Evolutionary conservation across 2,797 vertebrate species (phyloP).

Genomic region (Echeneis naucrates): DNA sequence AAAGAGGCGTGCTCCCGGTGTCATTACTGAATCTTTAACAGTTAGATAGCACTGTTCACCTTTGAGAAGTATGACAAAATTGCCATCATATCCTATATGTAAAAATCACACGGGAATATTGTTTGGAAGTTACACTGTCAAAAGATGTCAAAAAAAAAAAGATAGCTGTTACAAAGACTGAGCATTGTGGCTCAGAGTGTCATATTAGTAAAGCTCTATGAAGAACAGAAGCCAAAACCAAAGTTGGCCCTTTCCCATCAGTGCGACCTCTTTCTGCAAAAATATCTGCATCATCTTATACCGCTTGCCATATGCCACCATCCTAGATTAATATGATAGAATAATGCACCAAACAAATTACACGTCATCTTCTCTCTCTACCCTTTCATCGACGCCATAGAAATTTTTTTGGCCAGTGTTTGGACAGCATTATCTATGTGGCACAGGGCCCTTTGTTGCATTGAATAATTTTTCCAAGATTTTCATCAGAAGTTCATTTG

Average conservation of each 20-base stretch:
- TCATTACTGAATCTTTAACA: background rate
- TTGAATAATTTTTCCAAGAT: background rate
- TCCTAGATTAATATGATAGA: slow-evolving; percentile 35
- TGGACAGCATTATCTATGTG: background rate
- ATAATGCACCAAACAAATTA: slow-evolving; percentile 52
- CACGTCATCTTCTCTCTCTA: slow-evolving; percentile 53
- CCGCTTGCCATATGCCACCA: slow-evolving; percentile 37
- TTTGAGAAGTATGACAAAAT: background rate
- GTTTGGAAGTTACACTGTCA: background rate
- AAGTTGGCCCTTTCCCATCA: slow-evolving; percentile 37
- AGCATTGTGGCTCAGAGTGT: background rate
- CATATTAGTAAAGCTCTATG: slow-evolving; percentile 1
- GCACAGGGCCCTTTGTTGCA: background rate
- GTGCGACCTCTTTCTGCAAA: slow-evolving; percentile 30
- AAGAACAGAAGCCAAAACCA: slow-evolving; percentile 16
- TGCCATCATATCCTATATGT: background rate
- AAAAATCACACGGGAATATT: background rate
- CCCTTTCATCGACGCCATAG: background rate
- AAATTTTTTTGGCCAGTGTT: background rate
- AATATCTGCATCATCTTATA: slow-evolving; percentile 35
- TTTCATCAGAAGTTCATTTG: background rate
- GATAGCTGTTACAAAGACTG: background rate
- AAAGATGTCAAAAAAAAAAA: slow-evolving; percentile 11
- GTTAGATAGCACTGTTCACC: background rate
- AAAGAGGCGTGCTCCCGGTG: background rate